These are phyloP conservation scores for Drosophila mayri DNA, from an alignment of 1,140 invertebrate genomes.

Conservation along the genomic window DNA sequence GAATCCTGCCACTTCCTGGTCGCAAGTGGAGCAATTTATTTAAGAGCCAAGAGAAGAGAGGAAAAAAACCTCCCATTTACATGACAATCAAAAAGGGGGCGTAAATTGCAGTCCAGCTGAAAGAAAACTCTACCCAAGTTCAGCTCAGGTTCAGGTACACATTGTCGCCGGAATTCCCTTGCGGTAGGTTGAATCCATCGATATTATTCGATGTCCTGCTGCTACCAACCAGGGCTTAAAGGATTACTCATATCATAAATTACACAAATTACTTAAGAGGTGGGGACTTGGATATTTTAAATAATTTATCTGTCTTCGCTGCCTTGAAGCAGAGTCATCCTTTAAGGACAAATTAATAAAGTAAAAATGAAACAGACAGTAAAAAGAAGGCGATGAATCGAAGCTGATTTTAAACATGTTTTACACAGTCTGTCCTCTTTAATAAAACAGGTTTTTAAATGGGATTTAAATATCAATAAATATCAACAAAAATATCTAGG, in stretches of 20 bases:
- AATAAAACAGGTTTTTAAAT: no score
- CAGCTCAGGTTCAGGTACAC: conserved; percentile 16
- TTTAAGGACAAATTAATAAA: background rate
- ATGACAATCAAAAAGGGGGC: conserved; percentile 67
- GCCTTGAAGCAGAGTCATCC: background rate
- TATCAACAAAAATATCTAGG: background rate
- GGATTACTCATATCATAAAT: background rate
- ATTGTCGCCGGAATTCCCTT: conserved; percentile 24
- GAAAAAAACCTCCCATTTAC: conserved; percentile 55
- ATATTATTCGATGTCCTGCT: conserved; percentile 35
- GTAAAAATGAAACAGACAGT: background rate
- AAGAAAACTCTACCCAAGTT: conserved; percentile 6
- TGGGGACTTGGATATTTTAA: background rate
- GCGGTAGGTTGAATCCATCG: conserved; percentile 37
- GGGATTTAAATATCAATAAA: background rate
- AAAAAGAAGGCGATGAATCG: background rate
- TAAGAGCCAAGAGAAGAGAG: conserved; percentile 44
- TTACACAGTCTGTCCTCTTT: background rate
- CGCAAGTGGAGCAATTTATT: conserved; percentile 69
- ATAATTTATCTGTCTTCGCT: background rate
- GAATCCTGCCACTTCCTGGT: conserved; percentile 31
- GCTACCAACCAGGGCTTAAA: background rate
- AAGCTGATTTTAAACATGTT: background rate
- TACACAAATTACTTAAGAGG: conserved; percentile 1
- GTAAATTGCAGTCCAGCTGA: conserved; percentile 21